Conservation (phyloP, 2,888 invertebrate species). For the Choristoneura rosaceana region DNA sequence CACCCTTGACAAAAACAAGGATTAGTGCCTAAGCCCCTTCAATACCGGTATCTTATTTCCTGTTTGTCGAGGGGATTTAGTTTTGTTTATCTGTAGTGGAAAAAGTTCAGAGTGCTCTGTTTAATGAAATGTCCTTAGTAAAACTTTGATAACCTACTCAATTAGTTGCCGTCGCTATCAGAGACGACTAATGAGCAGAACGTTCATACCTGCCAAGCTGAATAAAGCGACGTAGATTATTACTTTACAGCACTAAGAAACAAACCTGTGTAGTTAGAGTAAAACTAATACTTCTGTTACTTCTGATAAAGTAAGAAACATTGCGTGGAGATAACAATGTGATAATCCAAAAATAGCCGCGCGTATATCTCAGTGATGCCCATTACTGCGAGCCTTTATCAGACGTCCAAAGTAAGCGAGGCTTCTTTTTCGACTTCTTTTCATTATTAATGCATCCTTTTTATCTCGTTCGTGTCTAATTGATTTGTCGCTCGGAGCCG, state of each 20-base stretch:
- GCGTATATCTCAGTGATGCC: conserved; percentile 36
- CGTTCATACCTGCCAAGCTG: conserved; percentile 20
- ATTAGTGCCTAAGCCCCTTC: conserved; percentile 75
- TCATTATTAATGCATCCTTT: conserved; percentile 77
- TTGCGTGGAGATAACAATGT: conserved; percentile 33
- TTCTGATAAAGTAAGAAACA: conserved; percentile 33
- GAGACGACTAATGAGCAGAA: conserved; percentile 18
- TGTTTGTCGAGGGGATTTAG: conserved; percentile 66
- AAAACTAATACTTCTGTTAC: conserved; percentile 27
- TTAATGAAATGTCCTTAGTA: conserved; percentile 9
- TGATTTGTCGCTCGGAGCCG: conserved; percentile 80
- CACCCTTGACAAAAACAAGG: conserved; percentile 82
- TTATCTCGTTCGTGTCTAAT: conserved; percentile 76
- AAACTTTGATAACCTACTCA: conserved; percentile 19
- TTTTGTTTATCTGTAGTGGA: conserved; percentile 56
- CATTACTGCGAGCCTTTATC: conserved; percentile 40
- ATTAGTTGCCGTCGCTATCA: conserved; percentile 32
- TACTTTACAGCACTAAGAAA: conserved; percentile 25
- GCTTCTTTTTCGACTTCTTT: conserved; percentile 62
- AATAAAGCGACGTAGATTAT: conserved; percentile 34
- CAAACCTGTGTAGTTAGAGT: conserved; percentile 18
- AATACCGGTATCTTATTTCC: conserved; percentile 74
- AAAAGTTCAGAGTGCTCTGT: conserved; percentile 14
- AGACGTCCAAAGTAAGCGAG: conserved; percentile 46
- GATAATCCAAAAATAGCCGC: conserved; percentile 36